Evolutionary conservation across 1,140 invertebrate species (phyloP).

Genomic region (Drosophila sturtevanti): DNA sequence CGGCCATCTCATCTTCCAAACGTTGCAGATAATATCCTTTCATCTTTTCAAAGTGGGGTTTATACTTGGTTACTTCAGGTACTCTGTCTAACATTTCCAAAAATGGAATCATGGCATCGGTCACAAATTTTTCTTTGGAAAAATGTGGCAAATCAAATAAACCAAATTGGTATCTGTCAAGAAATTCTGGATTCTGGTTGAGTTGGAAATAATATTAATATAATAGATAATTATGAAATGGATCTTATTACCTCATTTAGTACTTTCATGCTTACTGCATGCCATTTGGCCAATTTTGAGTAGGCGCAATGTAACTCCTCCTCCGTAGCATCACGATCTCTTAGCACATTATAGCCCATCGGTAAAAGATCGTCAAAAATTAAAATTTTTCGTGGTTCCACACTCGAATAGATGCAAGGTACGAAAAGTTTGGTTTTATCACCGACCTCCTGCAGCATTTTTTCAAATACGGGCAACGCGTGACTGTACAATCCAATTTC

Average conservation of each 20-base stretch:
- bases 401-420: conserved; percentile 47
- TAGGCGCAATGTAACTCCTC: conserved; percentile 41
- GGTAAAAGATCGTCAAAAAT: conserved; percentile 60
- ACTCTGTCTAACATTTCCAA: conserved; percentile 36
- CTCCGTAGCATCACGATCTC: conserved; percentile 21
- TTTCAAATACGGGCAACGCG: conserved; percentile 51
- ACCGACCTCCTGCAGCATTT: conserved; percentile 36
- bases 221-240: neutral
- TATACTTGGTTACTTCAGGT: conserved; percentile 53
- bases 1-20: conserved; percentile 10
- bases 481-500: conserved; percentile 57
- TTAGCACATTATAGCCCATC: conserved; percentile 47
- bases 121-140: conserved; percentile 34
- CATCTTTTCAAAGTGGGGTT: conserved; percentile 37
- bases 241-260: conserved; percentile 31
- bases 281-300: conserved; percentile 56
- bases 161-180: conserved; percentile 39
- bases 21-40: conserved; percentile 12
- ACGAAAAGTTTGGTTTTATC: conserved; percentile 42
- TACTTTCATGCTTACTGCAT: conserved; percentile 56
- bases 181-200: conserved; percentile 25
- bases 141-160: conserved; percentile 18
- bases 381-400: conserved; percentile 48
- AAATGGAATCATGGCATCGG: conserved; percentile 28
- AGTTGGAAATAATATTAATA: neutral